Percentiles rank a stretch among this genome's conserved stretches.
phyloP scores from a whole-genome alignment of 2,113 vertebrate species.

The Xyliphius kryptos region DNA sequence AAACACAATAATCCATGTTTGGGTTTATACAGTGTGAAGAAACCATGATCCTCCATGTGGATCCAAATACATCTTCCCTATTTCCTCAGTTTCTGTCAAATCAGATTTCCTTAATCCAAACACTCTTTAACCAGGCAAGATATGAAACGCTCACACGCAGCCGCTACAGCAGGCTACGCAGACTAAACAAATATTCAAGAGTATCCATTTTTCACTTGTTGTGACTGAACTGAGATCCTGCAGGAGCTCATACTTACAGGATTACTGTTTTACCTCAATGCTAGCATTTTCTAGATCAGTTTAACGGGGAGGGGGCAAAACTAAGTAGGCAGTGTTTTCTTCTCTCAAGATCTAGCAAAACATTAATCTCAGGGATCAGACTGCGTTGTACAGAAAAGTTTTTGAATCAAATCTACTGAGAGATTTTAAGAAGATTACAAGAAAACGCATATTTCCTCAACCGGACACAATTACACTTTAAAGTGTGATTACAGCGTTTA shows the following conservation, averaged over 20 bases:
- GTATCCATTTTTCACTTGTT: not conserved
- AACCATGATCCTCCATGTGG: not conserved
- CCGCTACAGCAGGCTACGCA: not conserved
- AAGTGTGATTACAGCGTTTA: no score
- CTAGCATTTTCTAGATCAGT: not conserved
- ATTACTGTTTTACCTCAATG: not conserved
- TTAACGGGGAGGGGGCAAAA: not conserved
- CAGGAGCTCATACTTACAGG: not conserved
- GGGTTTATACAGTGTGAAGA: conserved; percentile 2
- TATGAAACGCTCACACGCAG: not conserved
- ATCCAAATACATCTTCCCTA: not conserved
- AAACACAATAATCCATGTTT: conserved; percentile 9
- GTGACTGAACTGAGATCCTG: not conserved
- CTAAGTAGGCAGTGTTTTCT: not conserved
- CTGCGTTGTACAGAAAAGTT: no score
- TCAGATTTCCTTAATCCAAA: conserved; percentile 12
- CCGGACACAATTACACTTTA: no score
- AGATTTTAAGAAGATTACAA: no score
- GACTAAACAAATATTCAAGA: conserved; percentile 6
- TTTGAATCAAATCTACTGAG: no score
- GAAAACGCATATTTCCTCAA: no score
- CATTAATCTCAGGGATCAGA: no score
- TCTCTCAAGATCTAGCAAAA: not conserved
- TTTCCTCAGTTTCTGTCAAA: conserved; percentile 18
- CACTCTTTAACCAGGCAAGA: not conserved